Percentiles rank a stretch among this genome's conserved stretches.
Conservation (phyloP, 1,140 invertebrate species). For the Apis dorsata region DNA sequence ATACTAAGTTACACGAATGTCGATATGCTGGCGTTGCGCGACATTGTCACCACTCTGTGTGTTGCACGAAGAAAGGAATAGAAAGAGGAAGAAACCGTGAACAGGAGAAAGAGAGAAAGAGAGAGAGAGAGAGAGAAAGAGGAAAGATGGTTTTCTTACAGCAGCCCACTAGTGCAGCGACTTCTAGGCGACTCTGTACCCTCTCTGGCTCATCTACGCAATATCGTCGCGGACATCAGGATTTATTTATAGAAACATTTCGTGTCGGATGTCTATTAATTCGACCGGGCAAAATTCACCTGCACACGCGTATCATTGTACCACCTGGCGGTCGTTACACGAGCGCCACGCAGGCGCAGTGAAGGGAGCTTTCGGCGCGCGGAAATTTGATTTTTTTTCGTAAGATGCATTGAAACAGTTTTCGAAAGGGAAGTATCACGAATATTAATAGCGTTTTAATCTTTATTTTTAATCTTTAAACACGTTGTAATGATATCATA, state of each 20-base stretch:
- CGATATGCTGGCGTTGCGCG: not conserved
- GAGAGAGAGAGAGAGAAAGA: constrained; percentile 18
- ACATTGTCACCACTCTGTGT: not conserved
- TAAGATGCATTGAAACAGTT: not conserved
- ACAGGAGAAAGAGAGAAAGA: constrained; percentile 2
- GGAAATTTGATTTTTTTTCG: constrained; percentile 13
- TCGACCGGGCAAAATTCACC: constrained; percentile 25
- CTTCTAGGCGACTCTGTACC: constrained; percentile 58
- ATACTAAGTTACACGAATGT: not conserved
- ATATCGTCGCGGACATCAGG: constrained; percentile 32
- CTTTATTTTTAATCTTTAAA: not conserved
- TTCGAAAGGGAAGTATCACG: not conserved
- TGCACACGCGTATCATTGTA: constrained; percentile 16
- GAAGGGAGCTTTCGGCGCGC: not conserved
- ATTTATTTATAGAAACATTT: constrained; percentile 61
- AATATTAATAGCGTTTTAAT: not conserved
- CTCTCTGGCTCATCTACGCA: constrained; percentile 37
- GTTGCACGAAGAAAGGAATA: not conserved
- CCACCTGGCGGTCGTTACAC: constrained; percentile 45
- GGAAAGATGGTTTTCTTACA: constrained; percentile 10
- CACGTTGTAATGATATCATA: not conserved
- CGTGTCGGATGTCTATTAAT: constrained; percentile 28
- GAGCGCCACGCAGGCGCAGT: not conserved
- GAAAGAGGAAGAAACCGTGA: not conserved
- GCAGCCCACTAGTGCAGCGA: constrained; percentile 48